Evolutionary conservation across 1,140 invertebrate species (phyloP), one percentile per base, ranked within the genome.

Genomic region (Oreohelix idahoensis): DNA sequence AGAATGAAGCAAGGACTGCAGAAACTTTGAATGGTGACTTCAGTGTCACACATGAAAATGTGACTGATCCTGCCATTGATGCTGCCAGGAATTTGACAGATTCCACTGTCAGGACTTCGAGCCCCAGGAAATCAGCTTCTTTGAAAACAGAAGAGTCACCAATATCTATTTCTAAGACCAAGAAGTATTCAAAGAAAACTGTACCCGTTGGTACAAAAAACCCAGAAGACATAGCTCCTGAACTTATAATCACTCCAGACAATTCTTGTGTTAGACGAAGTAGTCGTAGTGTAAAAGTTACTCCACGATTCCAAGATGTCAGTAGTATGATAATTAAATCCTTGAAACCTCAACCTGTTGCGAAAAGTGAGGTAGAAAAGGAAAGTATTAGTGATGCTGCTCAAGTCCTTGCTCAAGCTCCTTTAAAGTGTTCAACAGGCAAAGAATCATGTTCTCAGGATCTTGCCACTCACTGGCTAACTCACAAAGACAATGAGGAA

Each of bases 351-450:
- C 13, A 53, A 53, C 23, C 32, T 5, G 45, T 76, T 29, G 45
- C 8, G 13, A 73, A 73, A 73, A 45, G 4, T 45, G 71, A 73
- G 36, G n/a, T 13, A 42, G n/a, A n/a, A 51, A 45, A 76, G 13
- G 45, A 76, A 45, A 36, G 2, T 29, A 49, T 17, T 23, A 53
- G 5, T n/a, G 39, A 75, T 29, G 39, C 2, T 42, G 36, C 11
- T 13, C 26, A 39, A 15, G 23, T 8, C 39, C 39, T 42, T 45
- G 17, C 32, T 29, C 71, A 74, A 74, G 13, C 71, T n/a, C 71
- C 80, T 36, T 39, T 73, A 10, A 74, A 73, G 70, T 82, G 80
- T 36, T 74, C 80, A 35, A 39, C 29, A 39, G 71, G 79, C 45
- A 75, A 39, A 35, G 49, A 75, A 15, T 4, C 80, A 45, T 45